Conservation (phyloP, 2,888 invertebrate genomes). For the Mesochorus sp. region DNA sequence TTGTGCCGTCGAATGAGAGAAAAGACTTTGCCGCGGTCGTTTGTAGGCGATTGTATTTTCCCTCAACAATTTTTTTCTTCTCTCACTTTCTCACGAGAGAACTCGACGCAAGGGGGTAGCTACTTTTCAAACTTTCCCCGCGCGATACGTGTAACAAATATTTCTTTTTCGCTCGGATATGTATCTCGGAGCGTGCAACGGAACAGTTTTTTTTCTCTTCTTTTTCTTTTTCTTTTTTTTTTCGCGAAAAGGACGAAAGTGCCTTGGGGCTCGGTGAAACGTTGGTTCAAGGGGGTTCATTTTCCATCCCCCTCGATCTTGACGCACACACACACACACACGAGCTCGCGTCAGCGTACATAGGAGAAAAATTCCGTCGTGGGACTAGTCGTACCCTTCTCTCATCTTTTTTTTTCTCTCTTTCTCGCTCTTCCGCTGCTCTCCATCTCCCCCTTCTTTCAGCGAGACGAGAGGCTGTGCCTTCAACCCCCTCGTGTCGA, state of each 20-base stretch:
- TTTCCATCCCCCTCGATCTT: conserved; percentile 36
- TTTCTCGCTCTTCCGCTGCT: conserved; percentile 31
- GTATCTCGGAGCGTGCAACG: conserved; percentile 5
- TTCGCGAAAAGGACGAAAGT: conserved; percentile 52
- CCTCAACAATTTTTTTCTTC: conserved; percentile 33
- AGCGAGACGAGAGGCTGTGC: conserved; percentile 44
- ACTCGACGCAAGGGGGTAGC: conserved; percentile 13
- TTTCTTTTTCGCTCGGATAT: neutral
- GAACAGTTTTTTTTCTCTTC: too few species aligned
- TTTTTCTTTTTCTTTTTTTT: too few species aligned
- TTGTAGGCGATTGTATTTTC: neutral
- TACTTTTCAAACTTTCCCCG: neutral
- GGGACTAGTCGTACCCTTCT: conserved; percentile 66
- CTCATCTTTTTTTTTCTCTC: conserved; percentile 41
- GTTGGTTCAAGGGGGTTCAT: conserved; percentile 52
- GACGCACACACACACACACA: neutral
- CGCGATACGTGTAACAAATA: neutral
- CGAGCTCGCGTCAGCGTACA: too few species aligned
- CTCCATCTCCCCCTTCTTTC: conserved; percentile 61
- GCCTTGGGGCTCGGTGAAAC: conserved; percentile 34
- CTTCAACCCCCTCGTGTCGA: conserved; percentile 49
- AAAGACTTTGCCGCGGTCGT: neutral
- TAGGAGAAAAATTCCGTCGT: conserved; percentile 69
- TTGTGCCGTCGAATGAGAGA: neutral
- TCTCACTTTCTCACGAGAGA: too few species aligned